phyloP scores from a whole-genome alignment of 2,113 vertebrate species.

The Salvelinus sp. region DNA sequence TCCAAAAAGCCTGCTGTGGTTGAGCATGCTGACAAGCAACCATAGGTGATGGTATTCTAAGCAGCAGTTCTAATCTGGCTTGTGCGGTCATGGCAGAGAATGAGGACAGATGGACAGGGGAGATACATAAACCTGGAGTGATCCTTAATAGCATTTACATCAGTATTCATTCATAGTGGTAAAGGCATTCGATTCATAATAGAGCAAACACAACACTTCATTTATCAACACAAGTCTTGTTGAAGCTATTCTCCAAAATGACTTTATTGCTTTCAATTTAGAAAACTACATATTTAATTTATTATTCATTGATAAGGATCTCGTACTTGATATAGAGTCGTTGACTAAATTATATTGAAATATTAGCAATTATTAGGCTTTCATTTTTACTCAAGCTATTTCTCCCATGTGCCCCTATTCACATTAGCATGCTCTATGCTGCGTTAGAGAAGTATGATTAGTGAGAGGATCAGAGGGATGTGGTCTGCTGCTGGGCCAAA shows the following conservation, averaged over 20 bases:
- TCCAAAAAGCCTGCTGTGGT: slow-evolving; percentile 1
- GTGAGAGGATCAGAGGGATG: slow-evolving; percentile 49
- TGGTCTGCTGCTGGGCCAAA: slow-evolving; percentile 65
- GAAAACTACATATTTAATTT: slow-evolving; percentile 25
- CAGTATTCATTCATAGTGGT: too few relatives aligned
- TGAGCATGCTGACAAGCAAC: slow-evolving; percentile 1
- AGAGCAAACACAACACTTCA: slow-evolving; percentile 7
- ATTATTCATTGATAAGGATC: slow-evolving; percentile 58
- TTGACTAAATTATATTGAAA: slow-evolving; percentile 60
- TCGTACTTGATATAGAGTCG: slow-evolving; percentile 47
- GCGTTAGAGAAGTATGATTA: slow-evolving; percentile 74
- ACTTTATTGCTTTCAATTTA: slow-evolving; percentile 32
- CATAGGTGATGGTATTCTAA: too few relatives aligned
- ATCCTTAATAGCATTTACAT: too few relatives aligned
- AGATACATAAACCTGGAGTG: too few relatives aligned
- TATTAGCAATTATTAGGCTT: slow-evolving; percentile 71
- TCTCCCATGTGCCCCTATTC: slow-evolving; percentile 46
- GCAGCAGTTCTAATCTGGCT: too few relatives aligned
- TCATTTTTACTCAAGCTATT: slow-evolving; percentile 69
- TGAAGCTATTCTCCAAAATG: slow-evolving; percentile 24
- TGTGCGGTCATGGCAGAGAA: too few relatives aligned
- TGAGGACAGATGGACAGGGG: too few relatives aligned
- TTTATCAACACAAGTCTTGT: background rate
- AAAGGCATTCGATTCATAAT: background rate
- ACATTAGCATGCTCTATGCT: slow-evolving; percentile 52